These are phyloP conservation scores for Microctonus aethiopoides DNA, from an alignment of 2,888 invertebrate genomes.

Conservation along the genomic window DNA sequence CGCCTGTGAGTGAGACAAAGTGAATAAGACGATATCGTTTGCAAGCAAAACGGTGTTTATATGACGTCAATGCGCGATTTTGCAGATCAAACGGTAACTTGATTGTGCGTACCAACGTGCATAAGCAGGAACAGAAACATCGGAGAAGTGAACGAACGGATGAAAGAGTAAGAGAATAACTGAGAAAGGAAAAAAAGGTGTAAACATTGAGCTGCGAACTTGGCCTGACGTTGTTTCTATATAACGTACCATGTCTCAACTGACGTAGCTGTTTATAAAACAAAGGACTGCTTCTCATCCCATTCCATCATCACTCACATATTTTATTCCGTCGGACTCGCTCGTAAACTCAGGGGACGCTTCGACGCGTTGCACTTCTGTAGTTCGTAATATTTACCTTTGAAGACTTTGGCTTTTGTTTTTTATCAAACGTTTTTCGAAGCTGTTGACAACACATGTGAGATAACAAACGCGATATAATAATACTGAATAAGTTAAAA, in stretches of 20 bases:
- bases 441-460: background rate
- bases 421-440: background rate
- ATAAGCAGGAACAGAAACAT: background rate
- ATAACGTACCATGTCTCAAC: background rate
- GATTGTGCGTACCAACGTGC: constrained; percentile 29
- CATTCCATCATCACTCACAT: background rate
- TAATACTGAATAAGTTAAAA: background rate
- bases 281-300: constrained; percentile 42
- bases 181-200: background rate
- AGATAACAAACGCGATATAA: background rate
- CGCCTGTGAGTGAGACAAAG: background rate
- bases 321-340: constrained; percentile 15
- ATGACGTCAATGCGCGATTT: constrained; percentile 41
- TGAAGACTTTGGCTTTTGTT: background rate
- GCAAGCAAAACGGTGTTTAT: constrained; percentile 30
- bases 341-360: background rate
- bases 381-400: constrained; percentile 13
- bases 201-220: background rate
- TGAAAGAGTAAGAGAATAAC: background rate
- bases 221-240: background rate
- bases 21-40: background rate
- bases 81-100: constrained; percentile 47
- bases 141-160: too few species aligned
- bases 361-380: background rate
- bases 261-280: constrained; percentile 47